Evolutionary conservation across 2,113 vertebrate species (phyloP).

Genomic region (Phalacrocorax carbo): DNA sequence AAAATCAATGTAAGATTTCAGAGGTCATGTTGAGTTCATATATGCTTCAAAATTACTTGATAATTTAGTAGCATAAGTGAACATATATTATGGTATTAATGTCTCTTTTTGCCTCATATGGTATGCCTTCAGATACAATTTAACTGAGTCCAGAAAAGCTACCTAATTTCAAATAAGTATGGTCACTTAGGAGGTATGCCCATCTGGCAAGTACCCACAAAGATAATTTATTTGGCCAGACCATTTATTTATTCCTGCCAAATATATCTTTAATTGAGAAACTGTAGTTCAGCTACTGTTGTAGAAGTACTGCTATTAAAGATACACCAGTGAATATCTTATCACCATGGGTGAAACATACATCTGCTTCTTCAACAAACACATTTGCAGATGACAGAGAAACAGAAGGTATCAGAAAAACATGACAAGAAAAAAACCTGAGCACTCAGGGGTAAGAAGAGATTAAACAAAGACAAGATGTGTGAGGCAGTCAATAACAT

Average conservation of each 20-base stretch:
- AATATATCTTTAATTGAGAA: not conserved
- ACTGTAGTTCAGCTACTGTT: not conserved
- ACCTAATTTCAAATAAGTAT: not conserved
- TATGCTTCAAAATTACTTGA: not conserved
- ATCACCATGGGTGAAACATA: not conserved
- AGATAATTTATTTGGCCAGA: not conserved
- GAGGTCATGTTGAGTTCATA: not conserved
- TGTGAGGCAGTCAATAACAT: conserved; percentile 14
- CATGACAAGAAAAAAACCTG: not conserved
- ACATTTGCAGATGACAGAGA: not conserved
- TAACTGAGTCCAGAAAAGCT: not conserved
- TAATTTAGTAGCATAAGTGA: not conserved
- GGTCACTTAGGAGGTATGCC: not conserved
- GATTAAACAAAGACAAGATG: conserved; percentile 22
- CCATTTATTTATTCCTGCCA: not conserved
- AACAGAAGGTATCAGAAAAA: conserved; percentile 22
- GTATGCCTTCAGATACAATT: not conserved
- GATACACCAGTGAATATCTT: not conserved
- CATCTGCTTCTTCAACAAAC: not conserved
- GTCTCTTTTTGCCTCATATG: not conserved
- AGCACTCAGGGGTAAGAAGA: not conserved
- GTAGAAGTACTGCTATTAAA: not conserved
- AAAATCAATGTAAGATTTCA: not conserved
- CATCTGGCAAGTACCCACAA: not conserved
- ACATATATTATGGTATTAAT: not conserved